Base-by-base conservation (phyloP, 2,888 invertebrate species). In the Drosophila neonasuta region DNA sequence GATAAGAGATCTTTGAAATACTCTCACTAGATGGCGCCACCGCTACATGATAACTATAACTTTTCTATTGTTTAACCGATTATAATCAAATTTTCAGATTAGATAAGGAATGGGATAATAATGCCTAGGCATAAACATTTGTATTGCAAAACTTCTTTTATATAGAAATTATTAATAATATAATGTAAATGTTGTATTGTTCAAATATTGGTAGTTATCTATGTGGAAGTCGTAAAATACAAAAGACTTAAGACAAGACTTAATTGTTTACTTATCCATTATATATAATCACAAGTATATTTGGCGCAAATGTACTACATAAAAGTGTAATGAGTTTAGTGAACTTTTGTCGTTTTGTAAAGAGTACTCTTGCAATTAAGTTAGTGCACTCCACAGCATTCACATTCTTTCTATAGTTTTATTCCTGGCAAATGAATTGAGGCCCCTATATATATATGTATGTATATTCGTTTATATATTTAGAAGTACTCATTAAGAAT, bases 351-450 rank as follows among this genome's bases (percentile, higher is more conserved):
- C 41, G 3, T n/a, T 36, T 8, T 34, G 36, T 8, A 34, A 24
- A 24, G 24, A 24, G 3, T 24, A 4, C n/a, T 6, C 30, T n/a
- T n/a, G 42, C 24, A 45, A 46, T 34, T 56, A 15, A 34, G 17
- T 44, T n/a, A 34, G 17, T 54, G 32, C 20, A 13, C 42, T n/a
- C 10, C 9, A n/a, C 13, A 8, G 9, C 42, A 32, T 54, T 32
- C 13, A 68, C 54, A 54, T 15, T 29, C n/a, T 65, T 59, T 29
- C 20, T 13, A 29, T 3, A 13, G 13, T 10, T 54, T 59, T 69
- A 70, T 71, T 71, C 59, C 66, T 45, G 44, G 59, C 41, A 2
- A 36, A 17, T 10, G 9, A 36, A 17, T 32, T 13, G 32, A 45
- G 48, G 13, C 2, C 9, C 30, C n/a, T 32, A 0, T 5, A 41